Evolutionary conservation across 2,113 vertebrate species (phyloP), one percentile per base, ranked within the genome.

Genomic region (Glareola pratincola): DNA sequence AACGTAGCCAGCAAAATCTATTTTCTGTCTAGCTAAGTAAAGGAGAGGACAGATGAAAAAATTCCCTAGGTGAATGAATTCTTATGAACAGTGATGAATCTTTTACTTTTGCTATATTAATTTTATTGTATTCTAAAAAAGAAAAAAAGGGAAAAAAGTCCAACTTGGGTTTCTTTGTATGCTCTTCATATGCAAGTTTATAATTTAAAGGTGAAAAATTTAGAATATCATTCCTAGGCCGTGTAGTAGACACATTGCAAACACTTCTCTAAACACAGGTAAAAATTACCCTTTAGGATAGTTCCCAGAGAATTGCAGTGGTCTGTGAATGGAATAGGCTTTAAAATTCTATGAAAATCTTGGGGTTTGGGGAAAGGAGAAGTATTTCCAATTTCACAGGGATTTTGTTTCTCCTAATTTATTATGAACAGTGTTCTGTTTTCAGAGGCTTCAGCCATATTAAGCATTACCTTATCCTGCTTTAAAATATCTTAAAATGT

Each of bases 1-100:
- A 95, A 93, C 90, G 74, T 90, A 85, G 90, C 63, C 83, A 92
- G 90, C 63, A 95, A 95, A 97, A 93, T 95, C 92, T 95, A 86
- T 96, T 94, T 96, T 95, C 94, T 93, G 63, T 96, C 94, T 92
- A 60, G 43, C 54, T 89, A 92, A 80, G 93, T 94, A 92, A 89
- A 88, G 87, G 53, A 90, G 53, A 94, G 73, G 80, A 86, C 82
- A 92, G 90, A 83, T 92, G 94, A 96, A 96, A 94, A 94, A 96
- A 96, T 47, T 93, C 96, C 96, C 87, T 62, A 57, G 62, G 81
- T 0, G 1, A 79, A 88, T 69, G 54, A 96, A 39, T 90, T 96
- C 74, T 80, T 94, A 90, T 43, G 78, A 92, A 36, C 22, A 85
- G 50, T 68, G 50, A 85, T 93, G 82, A 83, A 82, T 83, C 74